Evolutionary conservation across 2,113 vertebrate species (phyloP).

Genomic region (Heterotis niloticus): DNA sequence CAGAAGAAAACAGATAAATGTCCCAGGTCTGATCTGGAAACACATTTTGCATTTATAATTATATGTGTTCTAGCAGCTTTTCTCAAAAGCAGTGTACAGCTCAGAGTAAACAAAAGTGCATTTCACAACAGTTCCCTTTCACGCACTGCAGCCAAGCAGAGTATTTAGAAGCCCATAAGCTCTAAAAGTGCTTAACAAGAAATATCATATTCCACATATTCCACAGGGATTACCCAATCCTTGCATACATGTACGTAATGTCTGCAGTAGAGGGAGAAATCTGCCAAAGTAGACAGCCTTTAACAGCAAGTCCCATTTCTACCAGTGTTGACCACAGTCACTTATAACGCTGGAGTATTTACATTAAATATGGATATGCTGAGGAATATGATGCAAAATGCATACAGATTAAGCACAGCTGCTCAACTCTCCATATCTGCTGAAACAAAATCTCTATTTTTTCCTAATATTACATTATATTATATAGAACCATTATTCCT

Average conservation of each 20-base stretch:
- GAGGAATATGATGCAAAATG: too few relatives aligned
- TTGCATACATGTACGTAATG: not conserved
- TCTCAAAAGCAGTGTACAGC: not conserved
- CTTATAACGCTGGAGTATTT: not conserved
- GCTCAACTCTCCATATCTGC: too few relatives aligned
- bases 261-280: not conserved
- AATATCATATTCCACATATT: not conserved
- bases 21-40: not conserved
- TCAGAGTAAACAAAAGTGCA: not conserved
- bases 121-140: not conserved
- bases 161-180: constrained; percentile 11
- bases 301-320: not conserved
- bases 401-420: not conserved
- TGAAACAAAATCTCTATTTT: not conserved
- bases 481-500: not conserved
- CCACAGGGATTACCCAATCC: not conserved
- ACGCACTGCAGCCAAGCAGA: not conserved
- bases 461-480: not conserved
- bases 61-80: too few relatives aligned
- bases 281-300: not conserved
- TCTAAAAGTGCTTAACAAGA: not conserved
- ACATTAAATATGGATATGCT: not conserved
- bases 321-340: not conserved
- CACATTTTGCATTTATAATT: too few relatives aligned
- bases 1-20: not conserved